Evolutionary conservation across 2,113 vertebrate genomes (phyloP).

Genomic region (Misgurnus mizolepis): DNA sequence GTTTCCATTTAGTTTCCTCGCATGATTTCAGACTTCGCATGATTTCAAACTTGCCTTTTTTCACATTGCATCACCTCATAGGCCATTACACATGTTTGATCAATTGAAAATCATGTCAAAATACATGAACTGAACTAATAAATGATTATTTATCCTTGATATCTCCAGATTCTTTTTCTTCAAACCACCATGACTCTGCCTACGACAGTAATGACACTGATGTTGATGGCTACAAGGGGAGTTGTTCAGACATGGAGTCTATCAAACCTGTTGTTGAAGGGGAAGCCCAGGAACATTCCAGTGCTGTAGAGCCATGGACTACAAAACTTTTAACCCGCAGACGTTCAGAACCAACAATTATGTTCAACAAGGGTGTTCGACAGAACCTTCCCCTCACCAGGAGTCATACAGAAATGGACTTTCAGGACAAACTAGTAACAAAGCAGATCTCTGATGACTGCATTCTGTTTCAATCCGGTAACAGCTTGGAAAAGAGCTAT

Average conservation of each 20-base stretch:
- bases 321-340: constrained; percentile 69
- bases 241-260: constrained; percentile 22
- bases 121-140: neutral
- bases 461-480: constrained; percentile 34
- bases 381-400: constrained; percentile 69
- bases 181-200: constrained; percentile 81
- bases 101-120: neutral
- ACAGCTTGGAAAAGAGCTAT: constrained; percentile 20
- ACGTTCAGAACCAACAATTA: constrained; percentile 77
- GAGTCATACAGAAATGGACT: constrained; percentile 70
- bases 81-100: neutral
- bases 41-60: too few relatives aligned
- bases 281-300: constrained; percentile 19
- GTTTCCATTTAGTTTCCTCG: neutral
- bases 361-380: constrained; percentile 53
- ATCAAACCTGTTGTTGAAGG: constrained; percentile 37
- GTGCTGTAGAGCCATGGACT: constrained; percentile 19
- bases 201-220: constrained; percentile 83
- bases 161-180: constrained; percentile 67
- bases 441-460: constrained; percentile 67
- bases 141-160: constrained; percentile 35
- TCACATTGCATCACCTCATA: neutral
- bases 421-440: constrained; percentile 54
- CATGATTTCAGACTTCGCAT: too few relatives aligned
- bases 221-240: constrained; percentile 57